A percentile compares a stretch with the other conserved stretches of the same genome.
phyloP scores from a whole-genome alignment of 2,797 vertebrate genomes.

The Petrocephalus sullivani region DNA sequence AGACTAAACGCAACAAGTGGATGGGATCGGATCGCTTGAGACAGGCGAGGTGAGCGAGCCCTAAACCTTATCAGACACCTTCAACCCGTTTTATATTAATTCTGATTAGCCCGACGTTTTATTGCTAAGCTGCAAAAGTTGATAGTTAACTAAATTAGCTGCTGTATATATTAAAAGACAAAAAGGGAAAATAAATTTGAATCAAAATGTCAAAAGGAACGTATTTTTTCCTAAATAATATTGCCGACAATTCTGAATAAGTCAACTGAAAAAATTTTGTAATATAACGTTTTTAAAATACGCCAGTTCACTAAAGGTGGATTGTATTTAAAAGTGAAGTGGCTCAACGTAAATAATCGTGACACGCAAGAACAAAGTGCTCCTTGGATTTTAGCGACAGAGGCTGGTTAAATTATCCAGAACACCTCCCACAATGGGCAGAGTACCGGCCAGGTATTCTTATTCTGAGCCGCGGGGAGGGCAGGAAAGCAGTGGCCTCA shows the following conservation, averaged over 20 bases:
- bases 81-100: neutral
- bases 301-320: neutral
- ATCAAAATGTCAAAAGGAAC: neutral
- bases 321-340: neutral
- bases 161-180: neutral
- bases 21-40: conserved; percentile 31
- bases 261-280: neutral
- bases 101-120: neutral
- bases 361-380: neutral
- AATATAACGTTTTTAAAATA: neutral
- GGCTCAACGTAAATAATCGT: neutral
- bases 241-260: neutral
- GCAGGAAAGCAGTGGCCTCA: neutral
- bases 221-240: neutral
- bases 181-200: neutral
- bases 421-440: neutral
- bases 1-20: conserved; percentile 56
- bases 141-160: neutral
- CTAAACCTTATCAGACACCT: neutral
- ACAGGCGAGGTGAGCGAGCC: neutral
- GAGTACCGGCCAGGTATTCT: neutral
- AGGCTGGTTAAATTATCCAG: neutral
- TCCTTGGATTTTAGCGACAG: neutral
- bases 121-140: neutral
- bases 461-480: neutral